Evolutionary conservation across 2,113 vertebrate species (phyloP).

Genomic region (Planiliza haematocheilus): DNA sequence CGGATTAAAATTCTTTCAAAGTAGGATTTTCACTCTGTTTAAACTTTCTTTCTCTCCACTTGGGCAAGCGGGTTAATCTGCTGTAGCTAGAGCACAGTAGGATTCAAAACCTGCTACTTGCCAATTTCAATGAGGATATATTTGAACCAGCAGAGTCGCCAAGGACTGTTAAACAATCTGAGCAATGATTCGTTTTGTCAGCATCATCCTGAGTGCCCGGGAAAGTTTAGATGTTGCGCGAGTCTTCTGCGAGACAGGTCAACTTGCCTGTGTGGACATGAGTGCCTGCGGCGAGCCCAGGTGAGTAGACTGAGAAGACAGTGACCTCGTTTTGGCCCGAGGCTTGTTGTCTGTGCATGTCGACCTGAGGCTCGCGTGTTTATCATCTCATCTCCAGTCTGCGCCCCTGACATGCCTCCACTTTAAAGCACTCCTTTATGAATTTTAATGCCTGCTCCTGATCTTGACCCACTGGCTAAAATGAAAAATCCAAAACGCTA

Average conservation of each 20-base stretch:
- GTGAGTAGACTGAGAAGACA: constrained; percentile 24
- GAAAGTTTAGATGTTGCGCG: constrained; percentile 3
- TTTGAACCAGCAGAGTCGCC: not conserved
- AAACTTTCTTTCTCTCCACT: constrained; percentile 40
- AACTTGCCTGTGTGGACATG: constrained; percentile 12
- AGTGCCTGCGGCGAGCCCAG: constrained; percentile 1
- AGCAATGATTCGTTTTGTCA: constrained; percentile 8
- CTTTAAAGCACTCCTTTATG: constrained; percentile 51
- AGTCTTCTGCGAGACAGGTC: not conserved
- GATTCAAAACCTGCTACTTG: constrained; percentile 12
- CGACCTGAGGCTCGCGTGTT: constrained; percentile 42
- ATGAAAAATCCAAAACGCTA: constrained; percentile 21
- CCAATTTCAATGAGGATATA: not conserved
- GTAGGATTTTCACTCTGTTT: constrained; percentile 43
- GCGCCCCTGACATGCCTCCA: constrained; percentile 21
- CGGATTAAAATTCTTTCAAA: constrained; percentile 58
- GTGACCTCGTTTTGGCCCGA: constrained; percentile 39
- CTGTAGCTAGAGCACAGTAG: constrained; percentile 2
- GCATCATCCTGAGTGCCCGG: not conserved
- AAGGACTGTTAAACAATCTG: not conserved
- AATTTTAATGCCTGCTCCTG: constrained; percentile 72
- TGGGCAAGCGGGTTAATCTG: constrained; percentile 45
- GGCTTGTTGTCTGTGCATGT: constrained; percentile 50
- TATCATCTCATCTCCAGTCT: constrained; percentile 46
- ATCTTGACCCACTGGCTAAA: constrained; percentile 47